Conservation (phyloP, 2,888 invertebrate genomes). For the Tricholauxania praeusta region DNA sequence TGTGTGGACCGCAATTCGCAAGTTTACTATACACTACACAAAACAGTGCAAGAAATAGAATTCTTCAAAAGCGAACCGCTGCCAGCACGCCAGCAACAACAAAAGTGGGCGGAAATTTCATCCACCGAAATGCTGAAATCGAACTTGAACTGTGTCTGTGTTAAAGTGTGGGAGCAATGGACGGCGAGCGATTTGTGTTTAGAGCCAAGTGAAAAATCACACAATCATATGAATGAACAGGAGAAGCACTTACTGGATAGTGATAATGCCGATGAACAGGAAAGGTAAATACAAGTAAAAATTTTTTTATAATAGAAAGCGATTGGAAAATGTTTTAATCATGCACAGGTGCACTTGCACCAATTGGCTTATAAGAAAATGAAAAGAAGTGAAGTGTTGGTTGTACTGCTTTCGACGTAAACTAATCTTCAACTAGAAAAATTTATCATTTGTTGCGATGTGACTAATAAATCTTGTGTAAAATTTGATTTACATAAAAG, state of each 20-base stretch:
- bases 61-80: constrained; percentile 86
- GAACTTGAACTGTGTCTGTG: constrained; percentile 64
- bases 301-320: not conserved
- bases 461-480: no score
- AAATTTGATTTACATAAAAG: no score
- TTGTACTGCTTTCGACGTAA: no score
- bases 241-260: not conserved
- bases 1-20: constrained; percentile 64
- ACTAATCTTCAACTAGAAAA: no score
- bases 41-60: constrained; percentile 84
- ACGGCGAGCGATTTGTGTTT: not conserved
- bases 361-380: no score
- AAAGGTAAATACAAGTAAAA: constrained; percentile 5
- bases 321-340: no score
- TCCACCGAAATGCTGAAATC: constrained; percentile 72
- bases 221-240: not conserved
- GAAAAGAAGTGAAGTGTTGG: no score
- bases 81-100: constrained; percentile 74
- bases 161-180: constrained; percentile 63
- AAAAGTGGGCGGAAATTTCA: constrained; percentile 84
- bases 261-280: not conserved
- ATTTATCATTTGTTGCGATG: no score
- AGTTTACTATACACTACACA: constrained; percentile 84
- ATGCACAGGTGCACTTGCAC: not conserved
- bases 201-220: not conserved